Percentiles rank a stretch among this genome's conserved stretches.
Conservation (phyloP, 2,888 invertebrate genomes). For the Ichneumoninae sp. region DNA sequence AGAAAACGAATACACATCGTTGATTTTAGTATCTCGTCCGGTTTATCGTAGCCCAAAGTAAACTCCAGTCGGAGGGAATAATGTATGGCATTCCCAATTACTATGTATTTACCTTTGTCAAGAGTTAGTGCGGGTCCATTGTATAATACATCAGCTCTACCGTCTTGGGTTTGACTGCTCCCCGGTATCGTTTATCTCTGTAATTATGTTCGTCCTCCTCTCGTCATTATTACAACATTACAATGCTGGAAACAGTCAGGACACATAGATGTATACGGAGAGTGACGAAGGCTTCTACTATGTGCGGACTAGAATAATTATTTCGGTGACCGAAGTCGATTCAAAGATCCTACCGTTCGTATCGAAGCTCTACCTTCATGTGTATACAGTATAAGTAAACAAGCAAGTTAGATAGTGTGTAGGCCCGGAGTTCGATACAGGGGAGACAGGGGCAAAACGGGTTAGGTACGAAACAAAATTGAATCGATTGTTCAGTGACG, state of each 20-base stretch:
- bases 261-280: not conserved
- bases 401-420: not conserved
- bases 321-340: constrained; percentile 7
- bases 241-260: constrained; percentile 28
- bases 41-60: not conserved
- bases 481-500: too few species aligned
- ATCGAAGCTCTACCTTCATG: constrained; percentile 1
- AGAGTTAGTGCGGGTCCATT: not conserved
- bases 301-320: constrained; percentile 32
- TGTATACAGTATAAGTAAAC: not conserved
- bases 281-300: not conserved
- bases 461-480: too few species aligned
- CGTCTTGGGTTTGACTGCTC: constrained; percentile 10
- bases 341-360: constrained; percentile 40
- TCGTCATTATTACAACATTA: constrained; percentile 42
- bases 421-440: constrained; percentile 1
- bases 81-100: not conserved
- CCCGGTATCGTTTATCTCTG: constrained; percentile 37
- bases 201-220: constrained; percentile 19
- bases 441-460: too few species aligned
- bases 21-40: not conserved
- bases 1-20: not conserved
- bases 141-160: not conserved
- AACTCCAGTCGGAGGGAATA: not conserved
- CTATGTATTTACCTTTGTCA: not conserved